Base-by-base conservation (phyloP, 2,113 vertebrate species). In the Gadus macrocephalus region DNA sequence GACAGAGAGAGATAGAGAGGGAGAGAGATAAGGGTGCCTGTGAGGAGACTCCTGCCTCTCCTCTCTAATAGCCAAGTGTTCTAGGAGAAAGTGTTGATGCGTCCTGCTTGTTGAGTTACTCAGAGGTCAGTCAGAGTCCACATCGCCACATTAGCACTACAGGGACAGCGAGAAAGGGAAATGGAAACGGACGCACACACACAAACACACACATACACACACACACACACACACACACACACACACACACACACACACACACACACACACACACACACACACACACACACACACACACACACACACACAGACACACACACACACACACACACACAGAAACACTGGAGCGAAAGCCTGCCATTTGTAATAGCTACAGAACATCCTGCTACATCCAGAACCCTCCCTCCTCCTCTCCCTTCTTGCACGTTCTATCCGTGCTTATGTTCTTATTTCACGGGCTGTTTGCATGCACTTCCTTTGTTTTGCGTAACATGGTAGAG, bases 111-210 rank as follows among this genome's bases (percentile, higher is more conserved):
- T 28, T 61, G 38, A 27, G n/a, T 73, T 68, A n/a, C 58, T 67
- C 62, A 19, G 65, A 82, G 86, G 82, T 88, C 75, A 86, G 70
- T 67, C 60, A 73, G 75, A 80, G 81, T 83, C 78, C 70, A 81
- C 3, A 4, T 64, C 15, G 70, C 71, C 75, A 72, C 75, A 75
- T 80, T 82, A 78, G 76, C 76, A 67, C 67, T 1, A 11, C 64
- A 27, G 67, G 65, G 76, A 66, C 53, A 67, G 56, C 22, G 28
- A 55, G 71, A 61, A 19, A 61, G n/a, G 20, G 59, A 22, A 66
- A 53, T 15, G 64, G 27, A 25, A 75, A 67, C 14, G 25, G 31
- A 68, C 53, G 16, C 22, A 56, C 22, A 56, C 22, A 28, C 53
- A 17, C 53, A 28, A 14, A 58, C 66, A 31, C 66, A 68, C 20